Evolutionary conservation across 2,888 invertebrate species (phyloP).

Genomic region (Drosophila parthenogenetica): DNA sequence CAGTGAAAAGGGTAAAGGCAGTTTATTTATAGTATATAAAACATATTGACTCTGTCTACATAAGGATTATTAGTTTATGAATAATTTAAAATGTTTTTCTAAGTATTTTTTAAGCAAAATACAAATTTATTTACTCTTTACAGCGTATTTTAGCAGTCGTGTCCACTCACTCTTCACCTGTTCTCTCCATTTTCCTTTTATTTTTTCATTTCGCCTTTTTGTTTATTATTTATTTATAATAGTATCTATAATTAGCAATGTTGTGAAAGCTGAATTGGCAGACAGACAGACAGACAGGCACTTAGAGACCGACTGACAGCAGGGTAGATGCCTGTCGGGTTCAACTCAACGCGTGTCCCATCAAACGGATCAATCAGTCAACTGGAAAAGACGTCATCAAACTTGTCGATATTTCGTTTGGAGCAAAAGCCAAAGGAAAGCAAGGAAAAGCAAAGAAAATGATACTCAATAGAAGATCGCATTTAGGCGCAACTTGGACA

Average conservation of each 20-base stretch:
- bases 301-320: constrained; percentile 15
- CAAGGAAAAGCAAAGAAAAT: too few species aligned
- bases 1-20: background rate
- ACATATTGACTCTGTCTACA: background rate
- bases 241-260: constrained; percentile 36
- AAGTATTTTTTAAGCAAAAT: too few species aligned
- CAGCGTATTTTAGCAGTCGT: background rate
- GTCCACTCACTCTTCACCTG: background rate
- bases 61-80: too few species aligned
- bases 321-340: background rate
- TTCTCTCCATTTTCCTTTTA: constrained; percentile 9
- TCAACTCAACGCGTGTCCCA: background rate
- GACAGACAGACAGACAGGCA: constrained; percentile 13
- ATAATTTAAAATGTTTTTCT: too few species aligned
- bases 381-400: constrained; percentile 44
- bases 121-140: background rate
- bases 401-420: constrained; percentile 23
- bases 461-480: constrained; percentile 29
- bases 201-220: background rate
- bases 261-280: constrained; percentile 18
- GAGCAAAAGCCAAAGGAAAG: background rate
- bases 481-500: constrained; percentile 63
- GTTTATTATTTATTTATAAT: constrained; percentile 9
- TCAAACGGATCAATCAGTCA: constrained; percentile 33
- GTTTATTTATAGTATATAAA: background rate